Conservation (phyloP, 2,797 vertebrate species). For the Aldrovandia affinis region DNA sequence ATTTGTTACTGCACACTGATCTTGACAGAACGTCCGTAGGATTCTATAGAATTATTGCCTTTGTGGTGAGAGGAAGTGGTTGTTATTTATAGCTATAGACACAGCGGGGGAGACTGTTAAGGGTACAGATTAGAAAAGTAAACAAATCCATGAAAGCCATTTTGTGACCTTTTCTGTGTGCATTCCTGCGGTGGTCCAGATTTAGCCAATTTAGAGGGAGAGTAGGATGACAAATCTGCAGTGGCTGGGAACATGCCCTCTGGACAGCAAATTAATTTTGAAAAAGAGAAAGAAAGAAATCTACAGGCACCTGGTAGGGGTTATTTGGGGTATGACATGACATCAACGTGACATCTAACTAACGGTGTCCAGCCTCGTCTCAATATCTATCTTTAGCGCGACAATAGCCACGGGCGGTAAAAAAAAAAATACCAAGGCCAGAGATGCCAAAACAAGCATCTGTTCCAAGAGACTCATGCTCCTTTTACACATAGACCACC, state of each 20-base stretch:
- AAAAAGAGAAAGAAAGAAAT: background rate
- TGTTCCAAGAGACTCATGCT: background rate
- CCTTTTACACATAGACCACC: background rate
- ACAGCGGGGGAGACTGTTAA: slow-evolving; percentile 35
- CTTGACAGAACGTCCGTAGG: background rate
- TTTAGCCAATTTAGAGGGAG: slow-evolving; percentile 47
- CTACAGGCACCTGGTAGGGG: background rate
- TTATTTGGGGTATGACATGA: background rate
- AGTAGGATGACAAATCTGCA: slow-evolving; percentile 21
- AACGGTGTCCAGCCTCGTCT: background rate
- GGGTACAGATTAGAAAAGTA: slow-evolving; percentile 42
- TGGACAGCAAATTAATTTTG: slow-evolving; percentile 7
- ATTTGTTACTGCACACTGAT: background rate
- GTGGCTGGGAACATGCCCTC: slow-evolving; percentile 40
- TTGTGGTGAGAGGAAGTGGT: background rate
- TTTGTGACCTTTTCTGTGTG: slow-evolving; percentile 54
- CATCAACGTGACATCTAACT: background rate
- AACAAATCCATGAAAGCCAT: slow-evolving; percentile 46
- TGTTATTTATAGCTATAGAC: slow-evolving; percentile 8
- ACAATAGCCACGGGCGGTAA: background rate
- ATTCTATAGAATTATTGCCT: background rate
- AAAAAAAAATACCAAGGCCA: background rate
- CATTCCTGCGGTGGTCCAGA: slow-evolving; percentile 45
- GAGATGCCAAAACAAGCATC: background rate
- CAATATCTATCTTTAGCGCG: background rate